Evolutionary conservation across 2,797 vertebrate genomes (phyloP).

Genomic region (Eutrigla gurnardus): DNA sequence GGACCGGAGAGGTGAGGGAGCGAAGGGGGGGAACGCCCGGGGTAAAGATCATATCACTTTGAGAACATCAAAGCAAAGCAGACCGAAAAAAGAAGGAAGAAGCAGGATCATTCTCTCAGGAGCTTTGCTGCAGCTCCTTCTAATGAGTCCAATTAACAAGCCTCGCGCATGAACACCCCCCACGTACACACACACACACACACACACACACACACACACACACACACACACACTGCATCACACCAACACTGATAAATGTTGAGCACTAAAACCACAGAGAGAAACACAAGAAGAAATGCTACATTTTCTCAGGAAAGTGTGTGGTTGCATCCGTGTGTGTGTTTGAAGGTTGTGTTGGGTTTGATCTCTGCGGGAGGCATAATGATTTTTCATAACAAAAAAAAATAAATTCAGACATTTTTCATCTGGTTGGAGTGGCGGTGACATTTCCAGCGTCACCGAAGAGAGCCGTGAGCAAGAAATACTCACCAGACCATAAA

Average conservation of each 20-base stretch:
- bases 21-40: slow-evolving; percentile 20
- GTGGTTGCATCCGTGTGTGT: slow-evolving; percentile 37
- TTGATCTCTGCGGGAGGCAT: slow-evolving; percentile 70
- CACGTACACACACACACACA: slow-evolving; percentile 11
- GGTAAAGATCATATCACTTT: slow-evolving; percentile 74
- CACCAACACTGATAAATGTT: slow-evolving; percentile 40
- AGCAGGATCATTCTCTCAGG: slow-evolving; percentile 68
- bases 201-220: slow-evolving; percentile 30
- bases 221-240: slow-evolving; percentile 18
- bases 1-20: slow-evolving; percentile 38
- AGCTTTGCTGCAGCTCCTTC: slow-evolving; percentile 67
- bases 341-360: slow-evolving; percentile 50
- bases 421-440: slow-evolving; percentile 55
- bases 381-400: slow-evolving; percentile 69
- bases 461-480: slow-evolving; percentile 59
- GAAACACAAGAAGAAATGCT: slow-evolving; percentile 35
- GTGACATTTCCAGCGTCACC: slow-evolving; percentile 68
- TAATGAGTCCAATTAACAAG: slow-evolving; percentile 82
- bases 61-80: slow-evolving; percentile 77
- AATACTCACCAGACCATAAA: slow-evolving; percentile 66
- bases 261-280: slow-evolving; percentile 39
- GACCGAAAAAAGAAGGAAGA: slow-evolving; percentile 57
- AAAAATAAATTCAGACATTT: slow-evolving; percentile 66
- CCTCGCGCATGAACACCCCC: slow-evolving; percentile 41
- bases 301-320: slow-evolving; percentile 46